Base-by-base conservation (phyloP, 1,140 invertebrate species). In the Eupristina koningsbergeri region DNA sequence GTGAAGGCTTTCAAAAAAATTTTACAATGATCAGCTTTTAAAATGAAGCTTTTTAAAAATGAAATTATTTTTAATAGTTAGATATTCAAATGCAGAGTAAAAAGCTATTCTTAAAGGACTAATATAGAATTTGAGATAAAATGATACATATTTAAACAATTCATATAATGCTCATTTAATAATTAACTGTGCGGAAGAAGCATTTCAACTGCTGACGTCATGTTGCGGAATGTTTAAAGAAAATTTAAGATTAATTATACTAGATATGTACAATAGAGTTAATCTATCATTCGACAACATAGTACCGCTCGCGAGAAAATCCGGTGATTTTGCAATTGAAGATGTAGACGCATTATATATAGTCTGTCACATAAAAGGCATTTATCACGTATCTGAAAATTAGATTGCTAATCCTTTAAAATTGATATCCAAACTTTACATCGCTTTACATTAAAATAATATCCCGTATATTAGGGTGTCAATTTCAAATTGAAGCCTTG, bases 261-360 rank as follows among this genome's bases (percentile, higher is more conserved):
- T 8, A 45, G 58, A 78, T 45, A 78, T 15, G 63, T 41, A 61
- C 1, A 41, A 71, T n/a, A 13, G 67, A 36, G 11, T 41, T 71
- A 8, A 22, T 15, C 67, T 71, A 17, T 41, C 19, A 71, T 71
- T 34, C 17, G 36, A 71, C 67, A 71, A 41, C 39, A n/a, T 11
- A 11, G 67, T 41, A n/a, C 67, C 34, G 26, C 36, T 71, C 67
- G 50, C 80, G 74, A 63, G 71, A 82, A 82, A 82, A 83, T 83
- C 74, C 81, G 74, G 74, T 64, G 58, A 83, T 83, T 83, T 83
- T 53, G 34, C 71, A 78, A 71, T 83, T 77, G 74, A 58, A 45
- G n/a, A n/a, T n/a, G n/a, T n/a, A n/a, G n/a, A n/a, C n/a, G n/a
- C n/a, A n/a, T n/a, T n/a, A n/a, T n/a, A n/a, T n/a, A n/a, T n/a